phyloP scores from a whole-genome alignment of 2,797 vertebrate genomes.

The Pogonophryne albipinna region DNA sequence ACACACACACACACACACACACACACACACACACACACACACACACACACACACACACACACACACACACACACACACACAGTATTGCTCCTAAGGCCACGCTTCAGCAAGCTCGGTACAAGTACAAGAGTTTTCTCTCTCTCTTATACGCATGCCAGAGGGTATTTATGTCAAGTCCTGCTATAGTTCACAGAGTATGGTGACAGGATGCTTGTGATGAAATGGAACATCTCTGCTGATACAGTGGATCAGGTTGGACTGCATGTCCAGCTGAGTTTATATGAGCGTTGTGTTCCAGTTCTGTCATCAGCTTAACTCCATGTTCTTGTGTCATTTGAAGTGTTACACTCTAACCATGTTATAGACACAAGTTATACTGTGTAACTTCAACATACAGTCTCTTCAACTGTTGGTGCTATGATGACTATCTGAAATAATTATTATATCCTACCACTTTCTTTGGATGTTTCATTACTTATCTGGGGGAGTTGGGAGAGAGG shows the following conservation, averaged over 20 bases:
- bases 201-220: slow-evolving; percentile 29
- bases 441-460: slow-evolving; percentile 5
- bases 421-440: background rate
- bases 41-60: background rate
- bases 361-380: background rate
- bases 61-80: slow-evolving; percentile 6
- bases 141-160: slow-evolving; percentile 42
- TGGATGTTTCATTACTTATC: background rate
- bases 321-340: background rate
- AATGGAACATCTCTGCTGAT: slow-evolving; percentile 28
- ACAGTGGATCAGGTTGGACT: slow-evolving; percentile 20
- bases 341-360: background rate
- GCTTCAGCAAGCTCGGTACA: slow-evolving; percentile 5
- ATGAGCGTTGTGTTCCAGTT: slow-evolving; percentile 12
- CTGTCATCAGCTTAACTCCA: background rate
- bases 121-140: slow-evolving; percentile 15
- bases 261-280: slow-evolving; percentile 29
- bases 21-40: background rate
- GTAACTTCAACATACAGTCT: background rate
- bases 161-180: slow-evolving; percentile 37
- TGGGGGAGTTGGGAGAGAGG: slow-evolving; percentile 1
- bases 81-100: slow-evolving; percentile 4
- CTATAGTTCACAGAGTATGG: background rate
- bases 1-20: slow-evolving; percentile 11
- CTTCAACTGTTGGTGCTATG: background rate